phyloP scores from a whole-genome alignment of 2,113 vertebrate genomes.

The Ictalurus punctatus region DNA sequence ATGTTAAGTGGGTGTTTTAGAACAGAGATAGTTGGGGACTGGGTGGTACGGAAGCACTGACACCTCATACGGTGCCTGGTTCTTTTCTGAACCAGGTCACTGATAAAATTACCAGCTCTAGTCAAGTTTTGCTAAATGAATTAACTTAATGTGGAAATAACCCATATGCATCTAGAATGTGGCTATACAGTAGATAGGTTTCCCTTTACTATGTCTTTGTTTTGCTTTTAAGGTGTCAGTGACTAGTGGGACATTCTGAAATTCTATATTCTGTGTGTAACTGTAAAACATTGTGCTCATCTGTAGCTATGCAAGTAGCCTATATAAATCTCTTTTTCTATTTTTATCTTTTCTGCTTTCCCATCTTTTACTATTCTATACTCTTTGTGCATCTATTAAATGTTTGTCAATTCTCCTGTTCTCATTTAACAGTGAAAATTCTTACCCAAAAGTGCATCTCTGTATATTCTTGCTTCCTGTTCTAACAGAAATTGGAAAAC shows the following conservation, averaged over 20 bases:
- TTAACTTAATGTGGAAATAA: neutral
- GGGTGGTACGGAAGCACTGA: neutral
- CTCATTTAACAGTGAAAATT: slow-evolving; percentile 2
- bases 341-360: neutral
- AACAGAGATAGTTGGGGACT: neutral
- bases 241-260: neutral
- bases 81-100: neutral
- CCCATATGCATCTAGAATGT: neutral
- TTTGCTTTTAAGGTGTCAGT: neutral
- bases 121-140: neutral
- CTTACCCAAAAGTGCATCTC: neutral
- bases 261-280: neutral
- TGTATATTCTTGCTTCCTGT: slow-evolving; percentile 5
- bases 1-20: neutral
- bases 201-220: neutral
- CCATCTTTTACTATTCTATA: neutral
- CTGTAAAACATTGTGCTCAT: neutral
- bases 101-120: neutral
- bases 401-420: neutral
- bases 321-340: neutral
- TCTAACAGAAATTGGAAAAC: neutral
- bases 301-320: neutral
- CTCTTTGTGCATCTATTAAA: neutral
- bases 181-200: neutral
- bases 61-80: neutral